phyloP scores from a whole-genome alignment of 2,797 vertebrate species.

The Mus minutoides region DNA sequence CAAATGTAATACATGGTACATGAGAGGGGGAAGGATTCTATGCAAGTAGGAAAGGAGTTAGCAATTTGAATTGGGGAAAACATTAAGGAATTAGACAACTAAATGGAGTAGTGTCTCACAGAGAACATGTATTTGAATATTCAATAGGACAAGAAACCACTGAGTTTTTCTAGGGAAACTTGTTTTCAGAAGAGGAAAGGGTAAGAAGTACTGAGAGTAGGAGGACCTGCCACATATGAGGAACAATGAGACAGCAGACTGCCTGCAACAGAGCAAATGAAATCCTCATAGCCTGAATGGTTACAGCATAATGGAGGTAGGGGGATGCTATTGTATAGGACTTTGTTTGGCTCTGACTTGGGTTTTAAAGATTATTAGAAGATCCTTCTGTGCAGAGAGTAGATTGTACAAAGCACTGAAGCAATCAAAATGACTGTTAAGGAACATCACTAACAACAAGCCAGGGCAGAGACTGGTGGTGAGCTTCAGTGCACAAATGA shows the following conservation, averaged over 20 bases:
- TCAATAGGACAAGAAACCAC: background rate
- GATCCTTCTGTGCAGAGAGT: background rate
- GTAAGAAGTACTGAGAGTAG: background rate
- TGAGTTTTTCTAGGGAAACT: background rate
- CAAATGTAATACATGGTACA: background rate
- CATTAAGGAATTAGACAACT: background rate
- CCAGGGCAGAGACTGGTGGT: background rate
- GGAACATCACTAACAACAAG: background rate
- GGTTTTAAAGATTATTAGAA: background rate
- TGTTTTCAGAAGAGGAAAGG: background rate
- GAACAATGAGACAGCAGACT: background rate
- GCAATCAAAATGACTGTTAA: background rate
- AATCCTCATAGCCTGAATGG: background rate
- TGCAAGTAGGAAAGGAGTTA: background rate
- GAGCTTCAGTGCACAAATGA: background rate
- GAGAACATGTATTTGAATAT: background rate
- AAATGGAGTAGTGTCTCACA: background rate
- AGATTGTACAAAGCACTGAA: background rate
- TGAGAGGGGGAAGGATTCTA: background rate
- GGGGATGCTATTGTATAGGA: rapidly evolving
- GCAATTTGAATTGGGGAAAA: background rate
- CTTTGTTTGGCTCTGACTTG: background rate
- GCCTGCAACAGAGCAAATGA: background rate
- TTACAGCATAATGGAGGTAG: background rate
- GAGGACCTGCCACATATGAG: background rate